These are phyloP conservation scores for Cyrtonyx montezumae DNA, from an alignment of 2,113 vertebrate species.

Conservation along the genomic window DNA sequence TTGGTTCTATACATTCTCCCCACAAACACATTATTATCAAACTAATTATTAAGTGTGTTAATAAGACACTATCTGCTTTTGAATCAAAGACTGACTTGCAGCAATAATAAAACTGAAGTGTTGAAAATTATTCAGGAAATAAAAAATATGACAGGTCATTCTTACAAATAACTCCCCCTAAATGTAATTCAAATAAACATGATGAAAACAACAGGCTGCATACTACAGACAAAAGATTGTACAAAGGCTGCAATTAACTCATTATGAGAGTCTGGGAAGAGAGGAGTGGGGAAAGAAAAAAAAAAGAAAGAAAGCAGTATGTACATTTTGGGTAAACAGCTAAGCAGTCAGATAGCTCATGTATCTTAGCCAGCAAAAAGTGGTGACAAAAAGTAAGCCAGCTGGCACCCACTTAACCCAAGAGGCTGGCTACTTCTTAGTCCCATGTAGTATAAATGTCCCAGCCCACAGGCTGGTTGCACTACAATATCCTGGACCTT, in stretches of 20 bases:
- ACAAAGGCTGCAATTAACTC: not conserved
- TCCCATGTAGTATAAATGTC: accelerated
- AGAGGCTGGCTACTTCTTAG: not conserved
- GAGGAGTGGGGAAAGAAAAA: not conserved
- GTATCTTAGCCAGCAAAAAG: not conserved
- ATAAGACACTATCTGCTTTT: not conserved
- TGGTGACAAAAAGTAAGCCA: not conserved
- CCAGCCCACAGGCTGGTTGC: not conserved
- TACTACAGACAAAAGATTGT: not conserved
- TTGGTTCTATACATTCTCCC: not conserved
- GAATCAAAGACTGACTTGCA: not conserved
- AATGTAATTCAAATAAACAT: not conserved
- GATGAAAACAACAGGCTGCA: not conserved
- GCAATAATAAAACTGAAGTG: not conserved
- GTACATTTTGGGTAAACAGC: not conserved
- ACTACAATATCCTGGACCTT: not conserved
- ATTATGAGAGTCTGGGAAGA: not conserved
- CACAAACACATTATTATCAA: not conserved
- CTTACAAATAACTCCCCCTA: not conserved
- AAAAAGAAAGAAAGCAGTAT: not conserved
- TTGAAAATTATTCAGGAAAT: not conserved
- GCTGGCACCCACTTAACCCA: not conserved
- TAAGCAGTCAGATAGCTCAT: not conserved
- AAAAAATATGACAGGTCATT: not conserved
- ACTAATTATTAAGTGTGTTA: not conserved